A percentile compares a stretch with the other conserved stretches of the same genome.
Conservation (phyloP, 2,888 invertebrate genomes). For the Cheilosia pagana region DNA sequence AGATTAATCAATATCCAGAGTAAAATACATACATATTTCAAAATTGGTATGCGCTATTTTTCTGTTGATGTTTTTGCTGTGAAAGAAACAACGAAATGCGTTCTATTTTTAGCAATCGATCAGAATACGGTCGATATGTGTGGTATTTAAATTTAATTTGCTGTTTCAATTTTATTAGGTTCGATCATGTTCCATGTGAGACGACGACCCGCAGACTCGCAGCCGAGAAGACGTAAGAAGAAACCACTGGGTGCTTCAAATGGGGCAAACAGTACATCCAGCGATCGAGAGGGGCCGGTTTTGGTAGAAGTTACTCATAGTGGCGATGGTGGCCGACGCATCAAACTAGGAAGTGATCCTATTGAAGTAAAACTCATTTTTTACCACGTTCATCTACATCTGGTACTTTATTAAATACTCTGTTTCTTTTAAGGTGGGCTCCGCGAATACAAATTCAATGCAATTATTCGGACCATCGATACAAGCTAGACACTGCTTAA, state of each 20-base stretch:
- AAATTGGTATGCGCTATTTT: slow-evolving; percentile 1
- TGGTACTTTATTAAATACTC: background rate
- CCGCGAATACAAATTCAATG: slow-evolving; percentile 90
- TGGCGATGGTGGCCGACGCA: slow-evolving; percentile 86
- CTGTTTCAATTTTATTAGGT: slow-evolving; percentile 84
- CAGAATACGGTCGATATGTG: background rate
- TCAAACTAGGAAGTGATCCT: slow-evolving; percentile 86
- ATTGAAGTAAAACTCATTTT: slow-evolving; percentile 85
- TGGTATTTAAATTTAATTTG: slow-evolving; percentile 1
- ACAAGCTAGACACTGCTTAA: slow-evolving; percentile 97
- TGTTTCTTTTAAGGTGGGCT: slow-evolving; percentile 85
- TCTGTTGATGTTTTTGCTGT: background rate
- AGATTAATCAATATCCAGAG: slow-evolving; percentile 20
- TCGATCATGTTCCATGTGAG: slow-evolving; percentile 99
- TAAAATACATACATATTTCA: slow-evolving; percentile 1
- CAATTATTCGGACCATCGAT: slow-evolving; percentile 95
- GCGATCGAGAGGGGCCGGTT: slow-evolving; percentile 88
- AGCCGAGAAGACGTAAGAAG: slow-evolving; percentile 95
- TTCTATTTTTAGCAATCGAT: slow-evolving; percentile 28
- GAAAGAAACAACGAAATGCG: slow-evolving; percentile 1
- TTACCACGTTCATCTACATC: no score
- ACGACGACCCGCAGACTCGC: slow-evolving; percentile 94
- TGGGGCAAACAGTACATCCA: slow-evolving; percentile 85
- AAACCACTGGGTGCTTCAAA: slow-evolving; percentile 85
- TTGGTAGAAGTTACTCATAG: slow-evolving; percentile 86